These are phyloP conservation scores for Martes martes DNA, from an alignment of 2,113 vertebrate genomes.

Conservation along the genomic window DNA sequence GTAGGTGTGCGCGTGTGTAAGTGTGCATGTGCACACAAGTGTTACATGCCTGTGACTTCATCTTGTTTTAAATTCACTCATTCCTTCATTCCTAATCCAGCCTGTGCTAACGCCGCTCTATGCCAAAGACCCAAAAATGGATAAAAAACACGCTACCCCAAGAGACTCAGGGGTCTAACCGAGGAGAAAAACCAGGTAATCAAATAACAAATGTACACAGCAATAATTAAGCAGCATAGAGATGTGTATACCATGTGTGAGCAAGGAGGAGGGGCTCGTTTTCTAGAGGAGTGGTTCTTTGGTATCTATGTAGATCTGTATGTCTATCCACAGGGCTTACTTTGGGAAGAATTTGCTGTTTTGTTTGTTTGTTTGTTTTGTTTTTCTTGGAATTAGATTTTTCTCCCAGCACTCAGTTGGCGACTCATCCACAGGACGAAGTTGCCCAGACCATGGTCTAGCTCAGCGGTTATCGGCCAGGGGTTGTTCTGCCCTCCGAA, in stretches of 20 bases:
- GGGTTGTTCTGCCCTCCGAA: not conserved
- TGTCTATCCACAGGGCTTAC: not conserved
- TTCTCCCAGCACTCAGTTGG: not conserved
- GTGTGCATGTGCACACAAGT: not conserved
- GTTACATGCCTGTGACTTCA: not conserved
- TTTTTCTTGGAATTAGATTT: not conserved
- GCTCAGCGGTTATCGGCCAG: not conserved
- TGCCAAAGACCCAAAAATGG: not conserved
- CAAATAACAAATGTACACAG: not conserved
- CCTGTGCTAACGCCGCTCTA: not conserved
- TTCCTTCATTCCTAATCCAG: not conserved
- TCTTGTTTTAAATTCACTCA: not conserved
- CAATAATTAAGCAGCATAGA: not conserved
- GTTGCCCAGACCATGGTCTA: not conserved
- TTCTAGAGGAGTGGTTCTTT: not conserved
- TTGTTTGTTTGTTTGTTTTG: not conserved
- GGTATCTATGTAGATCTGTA: rapidly evolving
- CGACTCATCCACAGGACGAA: not conserved
- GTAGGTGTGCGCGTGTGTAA: rapidly evolving
- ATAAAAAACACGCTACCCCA: not conserved
- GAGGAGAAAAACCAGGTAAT: not conserved
- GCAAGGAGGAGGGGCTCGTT: too few relatives aligned
- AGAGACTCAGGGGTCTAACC: not conserved
- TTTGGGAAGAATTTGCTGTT: not conserved
- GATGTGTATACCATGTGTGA: not conserved